phyloP scores from a whole-genome alignment of 2,797 vertebrate genomes.

The Sebastolobus altivelis region DNA sequence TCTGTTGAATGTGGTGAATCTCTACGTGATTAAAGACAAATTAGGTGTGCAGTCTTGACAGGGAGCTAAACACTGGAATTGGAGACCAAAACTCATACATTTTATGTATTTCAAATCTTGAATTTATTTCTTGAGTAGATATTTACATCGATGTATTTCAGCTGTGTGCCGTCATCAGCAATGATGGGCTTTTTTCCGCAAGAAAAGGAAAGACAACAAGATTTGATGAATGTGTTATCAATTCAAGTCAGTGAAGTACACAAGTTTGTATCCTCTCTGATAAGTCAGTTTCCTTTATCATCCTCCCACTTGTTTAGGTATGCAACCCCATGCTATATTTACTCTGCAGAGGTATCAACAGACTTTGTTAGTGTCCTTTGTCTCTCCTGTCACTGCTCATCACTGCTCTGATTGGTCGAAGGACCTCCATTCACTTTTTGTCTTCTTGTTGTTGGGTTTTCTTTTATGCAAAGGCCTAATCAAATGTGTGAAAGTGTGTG shows the following conservation, averaged over 20 bases:
- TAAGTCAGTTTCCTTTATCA: conserved; percentile 62
- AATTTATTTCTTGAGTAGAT: not conserved
- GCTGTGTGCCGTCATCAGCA: not conserved
- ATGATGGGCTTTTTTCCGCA: not conserved
- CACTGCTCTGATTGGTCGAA: conserved; percentile 54
- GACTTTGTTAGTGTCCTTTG: conserved; percentile 68
- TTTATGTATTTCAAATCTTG: not conserved
- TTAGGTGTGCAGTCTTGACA: not conserved
- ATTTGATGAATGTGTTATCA: not conserved
- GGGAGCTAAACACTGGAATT: not conserved
- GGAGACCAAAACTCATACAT: not conserved
- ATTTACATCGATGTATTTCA: not conserved
- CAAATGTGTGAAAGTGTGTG: conserved; percentile 1
- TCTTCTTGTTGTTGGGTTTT: conserved; percentile 25
- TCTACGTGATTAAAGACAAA: not conserved
- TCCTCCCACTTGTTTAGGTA: conserved; percentile 66
- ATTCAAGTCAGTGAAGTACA: conserved; percentile 45
- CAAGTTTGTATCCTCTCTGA: conserved; percentile 57
- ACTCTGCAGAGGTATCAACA: conserved; percentile 65
- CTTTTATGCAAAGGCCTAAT: conserved; percentile 11
- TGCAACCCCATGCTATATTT: conserved; percentile 71
- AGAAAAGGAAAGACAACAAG: not conserved
- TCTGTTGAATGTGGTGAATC: not conserved
- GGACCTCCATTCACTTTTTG: conserved; percentile 50
- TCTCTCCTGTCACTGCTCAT: conserved; percentile 61